These are phyloP conservation scores for Cantharis lateralis DNA, from an alignment of 2,888 invertebrate species.

Conservation along the genomic window DNA sequence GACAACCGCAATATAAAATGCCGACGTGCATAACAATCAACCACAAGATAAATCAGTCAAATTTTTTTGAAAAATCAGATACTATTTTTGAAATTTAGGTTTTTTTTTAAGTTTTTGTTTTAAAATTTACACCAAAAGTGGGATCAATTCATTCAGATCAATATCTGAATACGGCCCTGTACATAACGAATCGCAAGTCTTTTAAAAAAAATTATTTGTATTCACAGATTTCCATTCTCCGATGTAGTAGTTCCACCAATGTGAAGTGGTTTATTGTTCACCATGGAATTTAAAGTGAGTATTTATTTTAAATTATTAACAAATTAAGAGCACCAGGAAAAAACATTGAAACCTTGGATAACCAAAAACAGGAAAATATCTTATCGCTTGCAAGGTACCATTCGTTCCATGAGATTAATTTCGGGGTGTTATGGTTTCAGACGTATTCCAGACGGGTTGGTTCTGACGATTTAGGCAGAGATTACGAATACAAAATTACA, in stretches of 20 bases:
- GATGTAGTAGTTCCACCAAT: background rate
- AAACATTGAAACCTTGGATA: background rate
- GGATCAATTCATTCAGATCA: too few relatives aligned
- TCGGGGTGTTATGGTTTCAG: background rate
- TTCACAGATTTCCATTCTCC: background rate
- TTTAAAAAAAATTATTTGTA: too few relatives aligned
- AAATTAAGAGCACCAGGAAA: background rate
- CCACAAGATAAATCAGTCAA: too few relatives aligned
- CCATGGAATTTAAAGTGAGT: conserved; percentile 1
- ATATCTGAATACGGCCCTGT: too few relatives aligned
- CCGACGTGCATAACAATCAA: too few relatives aligned
- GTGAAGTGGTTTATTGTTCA: background rate
- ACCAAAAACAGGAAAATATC: background rate
- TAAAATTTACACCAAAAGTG: too few relatives aligned
- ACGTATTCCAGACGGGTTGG: background rate
- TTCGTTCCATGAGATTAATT: background rate
- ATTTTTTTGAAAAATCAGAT: too few relatives aligned
- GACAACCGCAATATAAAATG: too few relatives aligned
- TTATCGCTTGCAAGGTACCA: too few relatives aligned
- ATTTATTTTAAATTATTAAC: background rate
- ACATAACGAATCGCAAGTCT: background rate
- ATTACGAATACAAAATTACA: background rate
- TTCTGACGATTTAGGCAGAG: background rate
- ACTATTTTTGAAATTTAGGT: too few relatives aligned
- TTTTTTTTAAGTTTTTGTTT: too few relatives aligned